A percentile compares a stretch with the other conserved stretches of the same genome.
Conservation (phyloP, 2,113 vertebrate species). For the Notarius quadriscutis region DNA sequence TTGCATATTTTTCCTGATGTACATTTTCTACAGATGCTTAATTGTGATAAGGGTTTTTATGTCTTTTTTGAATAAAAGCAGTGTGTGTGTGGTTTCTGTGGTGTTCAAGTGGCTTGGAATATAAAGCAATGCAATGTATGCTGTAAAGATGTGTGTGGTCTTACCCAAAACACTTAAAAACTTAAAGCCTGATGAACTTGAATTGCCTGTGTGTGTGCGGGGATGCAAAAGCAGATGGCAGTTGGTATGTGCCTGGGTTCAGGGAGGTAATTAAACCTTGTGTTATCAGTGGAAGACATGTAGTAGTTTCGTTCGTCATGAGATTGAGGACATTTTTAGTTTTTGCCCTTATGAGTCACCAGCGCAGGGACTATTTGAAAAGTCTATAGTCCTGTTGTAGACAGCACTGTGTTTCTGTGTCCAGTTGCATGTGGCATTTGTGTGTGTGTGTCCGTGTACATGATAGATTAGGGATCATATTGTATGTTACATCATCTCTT, state of each 20-base stretch:
- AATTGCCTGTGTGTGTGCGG: constrained; percentile 62
- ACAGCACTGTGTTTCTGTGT: constrained; percentile 43
- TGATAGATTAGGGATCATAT: constrained; percentile 37
- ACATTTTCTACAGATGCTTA: constrained; percentile 78
- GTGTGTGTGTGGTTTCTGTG: constrained; percentile 68
- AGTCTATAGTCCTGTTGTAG: constrained; percentile 62
- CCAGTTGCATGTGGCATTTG: constrained; percentile 36
- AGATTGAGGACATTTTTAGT: constrained; percentile 26
- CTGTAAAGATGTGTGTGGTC: constrained; percentile 60
- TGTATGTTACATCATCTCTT: constrained; percentile 12
- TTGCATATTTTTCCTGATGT: constrained; percentile 80
- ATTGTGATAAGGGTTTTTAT: constrained; percentile 80
- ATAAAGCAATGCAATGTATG: constrained; percentile 58
- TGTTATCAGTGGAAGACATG: constrained; percentile 26
- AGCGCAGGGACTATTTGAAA: constrained; percentile 67
- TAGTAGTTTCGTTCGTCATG: constrained; percentile 12
- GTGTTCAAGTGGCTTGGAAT: constrained; percentile 66
- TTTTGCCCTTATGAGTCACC: constrained; percentile 63
- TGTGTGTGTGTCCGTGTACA: constrained; percentile 23
- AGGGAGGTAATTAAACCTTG: constrained; percentile 12
- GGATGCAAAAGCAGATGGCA: constrained; percentile 27
- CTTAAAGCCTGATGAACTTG: constrained; percentile 75
- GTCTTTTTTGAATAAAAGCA: constrained; percentile 74
- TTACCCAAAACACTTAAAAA: constrained; percentile 70
- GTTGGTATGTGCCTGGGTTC: constrained; percentile 40